Base-by-base conservation (phyloP, 2,113 vertebrate species). In the Tapirus terrestris region DNA sequence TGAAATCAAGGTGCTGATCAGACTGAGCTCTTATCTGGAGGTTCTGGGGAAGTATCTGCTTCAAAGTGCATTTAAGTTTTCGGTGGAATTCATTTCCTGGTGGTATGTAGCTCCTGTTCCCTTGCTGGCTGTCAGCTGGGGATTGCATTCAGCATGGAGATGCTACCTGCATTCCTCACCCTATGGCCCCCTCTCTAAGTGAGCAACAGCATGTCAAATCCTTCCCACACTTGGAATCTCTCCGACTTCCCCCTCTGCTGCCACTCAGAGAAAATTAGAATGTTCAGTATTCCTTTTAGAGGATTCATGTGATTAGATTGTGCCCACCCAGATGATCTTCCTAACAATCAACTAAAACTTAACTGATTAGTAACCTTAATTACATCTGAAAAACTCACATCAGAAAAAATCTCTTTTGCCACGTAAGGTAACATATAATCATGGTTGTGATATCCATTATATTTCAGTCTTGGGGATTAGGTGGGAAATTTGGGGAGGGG, bases 121-220 rank as follows among this genome's bases (percentile, higher is more conserved):
- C 45, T 83, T 72, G 21, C 17, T 72, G 39, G 23, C 31, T 13
- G 2, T 70, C 6, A 58, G 9, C 8, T 75, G 25, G 36, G 36
- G 16, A 9, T 23, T 56, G 2, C 18, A 48, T 12, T 14, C 1
- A 17, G 53, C 1, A 36, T 1, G 1, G 27, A 75, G 7, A 12
- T 6, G 27, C 14, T n/a, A 25, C 12, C 9, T 33, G 10, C 3
- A 6, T 12, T n/a, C 70, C 27, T 86, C 75, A 51, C 11, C 1
- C 8, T 8, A 27, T 9, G 20, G 31, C 0, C 4, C 5, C 5
- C 8, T 81, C 21, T 21, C 0, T 48, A 65, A 45, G 53, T 29
- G 10, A 58, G 3, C 12, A 65, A 39, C 2, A 16, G 2, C 14
- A 68, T 4, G 23, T 70, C 33, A 58, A 58, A n/a, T 88, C 7